phyloP scores from a whole-genome alignment of 2,888 invertebrate species.

The Drosophila meridiana region DNA sequence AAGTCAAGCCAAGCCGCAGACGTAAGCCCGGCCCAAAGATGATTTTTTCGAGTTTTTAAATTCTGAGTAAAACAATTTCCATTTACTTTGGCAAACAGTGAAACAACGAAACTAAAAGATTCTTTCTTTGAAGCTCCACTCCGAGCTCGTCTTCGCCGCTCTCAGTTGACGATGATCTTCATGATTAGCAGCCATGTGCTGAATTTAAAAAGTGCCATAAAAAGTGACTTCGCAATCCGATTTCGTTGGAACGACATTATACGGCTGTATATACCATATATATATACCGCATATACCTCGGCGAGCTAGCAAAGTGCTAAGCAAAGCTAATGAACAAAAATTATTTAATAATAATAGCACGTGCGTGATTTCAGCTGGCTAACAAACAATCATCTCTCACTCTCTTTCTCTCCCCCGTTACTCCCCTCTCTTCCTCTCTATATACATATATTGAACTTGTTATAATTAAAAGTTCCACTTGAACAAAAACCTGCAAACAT shows the following conservation, averaged over 20 bases:
- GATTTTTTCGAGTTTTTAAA: conserved; percentile 58
- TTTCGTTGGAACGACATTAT: conserved; percentile 39
- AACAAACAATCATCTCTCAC: background rate
- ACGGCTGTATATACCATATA: background rate
- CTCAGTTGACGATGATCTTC: conserved; percentile 7
- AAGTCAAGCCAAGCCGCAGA: conserved; percentile 2
- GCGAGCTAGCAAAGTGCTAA: conserved; percentile 44
- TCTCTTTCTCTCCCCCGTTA: background rate
- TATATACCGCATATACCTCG: too few relatives aligned
- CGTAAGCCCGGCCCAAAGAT: conserved; percentile 34
- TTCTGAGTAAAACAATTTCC: conserved; percentile 75
- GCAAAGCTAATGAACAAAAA: conserved; percentile 43
- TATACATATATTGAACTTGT: background rate
- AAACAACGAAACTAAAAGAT: conserved; percentile 15
- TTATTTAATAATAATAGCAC: conserved; percentile 28
- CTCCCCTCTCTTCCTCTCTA: background rate
- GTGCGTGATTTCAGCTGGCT: conserved; percentile 14
- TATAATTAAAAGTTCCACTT: background rate
- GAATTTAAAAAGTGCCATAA: conserved; percentile 42
- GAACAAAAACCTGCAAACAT: background rate
- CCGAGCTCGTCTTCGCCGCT: background rate
- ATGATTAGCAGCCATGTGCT: conserved; percentile 58
- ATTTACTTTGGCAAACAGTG: conserved; percentile 42
- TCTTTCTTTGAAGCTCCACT: conserved; percentile 22
- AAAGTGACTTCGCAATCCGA: conserved; percentile 27